Percentiles rank a stretch among this genome's conserved stretches.
phyloP scores from a whole-genome alignment of 2,888 invertebrate genomes.

The Nyleta sp. region DNA sequence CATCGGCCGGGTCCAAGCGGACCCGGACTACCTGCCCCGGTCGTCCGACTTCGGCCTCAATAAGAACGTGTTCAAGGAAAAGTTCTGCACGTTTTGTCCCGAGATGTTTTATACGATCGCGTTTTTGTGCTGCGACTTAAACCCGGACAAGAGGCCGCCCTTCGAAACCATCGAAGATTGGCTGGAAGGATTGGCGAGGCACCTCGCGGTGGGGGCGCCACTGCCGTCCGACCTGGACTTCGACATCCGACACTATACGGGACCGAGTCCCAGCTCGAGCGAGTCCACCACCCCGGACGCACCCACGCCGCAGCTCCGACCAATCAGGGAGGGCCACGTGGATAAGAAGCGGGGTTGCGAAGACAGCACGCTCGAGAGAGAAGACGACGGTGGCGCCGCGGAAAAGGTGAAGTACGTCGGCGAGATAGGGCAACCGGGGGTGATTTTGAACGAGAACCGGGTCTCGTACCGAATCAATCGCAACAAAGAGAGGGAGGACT shows the following conservation, averaged over 20 bases:
- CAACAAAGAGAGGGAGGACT: conserved; percentile 71
- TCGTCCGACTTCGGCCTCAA: conserved; percentile 96
- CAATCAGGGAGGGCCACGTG: conserved; percentile 84
- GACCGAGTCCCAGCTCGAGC: conserved; percentile 84
- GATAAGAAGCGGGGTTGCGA: conserved; percentile 79
- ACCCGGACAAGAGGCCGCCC: conserved; percentile 95
- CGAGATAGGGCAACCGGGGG: conserved; percentile 61
- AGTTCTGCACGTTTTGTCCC: conserved; percentile 93
- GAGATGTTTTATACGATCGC: conserved; percentile 94
- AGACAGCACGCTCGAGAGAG: conserved; percentile 80
- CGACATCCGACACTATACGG: conserved; percentile 89
- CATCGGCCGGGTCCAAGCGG: conserved; percentile 96
- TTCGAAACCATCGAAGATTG: conserved; percentile 96
- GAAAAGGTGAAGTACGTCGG: conserved; percentile 77
- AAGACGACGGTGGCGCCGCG: conserved; percentile 59
- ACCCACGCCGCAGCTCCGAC: conserved; percentile 84
- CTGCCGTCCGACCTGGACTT: conserved; percentile 87
- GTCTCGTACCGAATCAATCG: conserved; percentile 72
- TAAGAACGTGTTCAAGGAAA: conserved; percentile 92
- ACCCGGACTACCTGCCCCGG: conserved; percentile 96
- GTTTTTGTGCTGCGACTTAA: conserved; percentile 94
- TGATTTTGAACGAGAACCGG: conserved; percentile 69
- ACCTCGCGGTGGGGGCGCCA: conserved; percentile 86
- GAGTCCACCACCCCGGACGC: conserved; percentile 86
- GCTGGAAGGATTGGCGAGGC: conserved; percentile 91